These are phyloP conservation scores for Azemiops feae DNA, from an alignment of 2,113 vertebrate genomes.

Conservation along the genomic window DNA sequence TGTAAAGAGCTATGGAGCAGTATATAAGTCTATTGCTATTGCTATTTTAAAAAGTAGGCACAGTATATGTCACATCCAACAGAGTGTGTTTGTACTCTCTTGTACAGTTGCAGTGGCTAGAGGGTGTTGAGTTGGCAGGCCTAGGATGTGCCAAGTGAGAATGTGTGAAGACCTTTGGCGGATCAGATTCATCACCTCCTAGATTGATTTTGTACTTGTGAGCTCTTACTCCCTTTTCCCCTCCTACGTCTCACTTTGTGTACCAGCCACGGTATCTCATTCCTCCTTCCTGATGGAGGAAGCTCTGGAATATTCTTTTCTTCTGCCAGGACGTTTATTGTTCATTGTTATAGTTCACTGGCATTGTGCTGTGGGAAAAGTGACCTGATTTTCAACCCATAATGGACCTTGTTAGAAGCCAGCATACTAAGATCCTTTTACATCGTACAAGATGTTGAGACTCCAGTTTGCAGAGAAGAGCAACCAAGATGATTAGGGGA, in stretches of 20 bases:
- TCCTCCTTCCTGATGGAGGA: not conserved
- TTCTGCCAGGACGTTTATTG: not conserved
- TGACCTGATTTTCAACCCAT: not conserved
- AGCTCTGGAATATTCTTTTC: constrained; percentile 12
- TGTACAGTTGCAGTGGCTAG: not conserved
- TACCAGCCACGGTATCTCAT: not conserved
- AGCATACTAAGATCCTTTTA: not conserved
- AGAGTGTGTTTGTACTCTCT: not conserved
- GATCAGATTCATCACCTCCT: not conserved
- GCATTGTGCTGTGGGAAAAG: not conserved
- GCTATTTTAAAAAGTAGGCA: not conserved
- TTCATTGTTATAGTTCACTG: constrained; percentile 15
- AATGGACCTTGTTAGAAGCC: not conserved
- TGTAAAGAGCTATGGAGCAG: too few relatives aligned
- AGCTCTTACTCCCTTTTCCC: not conserved
- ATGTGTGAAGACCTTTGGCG: not conserved
- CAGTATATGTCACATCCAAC: not conserved
- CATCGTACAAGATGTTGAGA: too few relatives aligned
- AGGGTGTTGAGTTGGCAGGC: not conserved
- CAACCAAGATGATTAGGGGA: too few relatives aligned
- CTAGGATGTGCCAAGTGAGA: too few relatives aligned
- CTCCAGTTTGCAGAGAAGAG: too few relatives aligned
- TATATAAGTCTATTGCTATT: not conserved
- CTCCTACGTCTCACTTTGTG: not conserved
- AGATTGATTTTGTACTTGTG: not conserved